Evolutionary conservation across 2,888 invertebrate genomes (phyloP).

Genomic region (Brachyptera putata): DNA sequence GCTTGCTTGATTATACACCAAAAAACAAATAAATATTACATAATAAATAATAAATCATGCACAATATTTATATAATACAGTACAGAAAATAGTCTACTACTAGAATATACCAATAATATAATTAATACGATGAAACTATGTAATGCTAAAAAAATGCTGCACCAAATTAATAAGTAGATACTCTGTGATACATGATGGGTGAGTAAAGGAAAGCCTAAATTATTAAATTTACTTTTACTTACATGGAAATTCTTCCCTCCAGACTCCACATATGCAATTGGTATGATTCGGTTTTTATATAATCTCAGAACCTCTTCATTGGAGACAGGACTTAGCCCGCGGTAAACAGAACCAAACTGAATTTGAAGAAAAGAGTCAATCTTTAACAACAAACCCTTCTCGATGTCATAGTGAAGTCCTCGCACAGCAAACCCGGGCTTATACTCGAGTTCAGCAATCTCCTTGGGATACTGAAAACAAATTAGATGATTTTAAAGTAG

Average conservation of each 20-base stretch:
- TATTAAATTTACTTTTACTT: conserved; percentile 37
- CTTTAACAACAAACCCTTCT: conserved; percentile 88
- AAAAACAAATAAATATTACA: too few relatives aligned
- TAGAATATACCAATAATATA: too few relatives aligned
- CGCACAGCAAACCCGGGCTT: conserved; percentile 92
- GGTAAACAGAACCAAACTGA: conserved; percentile 89
- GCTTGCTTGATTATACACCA: too few relatives aligned
- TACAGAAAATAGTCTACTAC: too few relatives aligned
- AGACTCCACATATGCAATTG: conserved; percentile 82
- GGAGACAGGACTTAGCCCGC: conserved; percentile 74
- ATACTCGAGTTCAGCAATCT: conserved; percentile 75
- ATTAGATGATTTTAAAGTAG: too few relatives aligned
- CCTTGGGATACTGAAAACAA: conserved; percentile 74
- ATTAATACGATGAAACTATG: too few relatives aligned
- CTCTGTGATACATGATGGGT: conserved; percentile 27
- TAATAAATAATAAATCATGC: too few relatives aligned
- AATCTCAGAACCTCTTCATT: conserved; percentile 79
- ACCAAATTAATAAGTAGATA: background rate
- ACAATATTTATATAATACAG: too few relatives aligned
- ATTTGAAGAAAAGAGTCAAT: conserved; percentile 96
- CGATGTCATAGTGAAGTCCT: conserved; percentile 97
- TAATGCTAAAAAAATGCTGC: too few relatives aligned
- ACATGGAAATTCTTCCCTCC: conserved; percentile 67
- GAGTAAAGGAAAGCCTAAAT: background rate
- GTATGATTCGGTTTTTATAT: conserved; percentile 82